phyloP scores from a whole-genome alignment of 2,888 invertebrate genomes.

The Colostygia pectinataria region DNA sequence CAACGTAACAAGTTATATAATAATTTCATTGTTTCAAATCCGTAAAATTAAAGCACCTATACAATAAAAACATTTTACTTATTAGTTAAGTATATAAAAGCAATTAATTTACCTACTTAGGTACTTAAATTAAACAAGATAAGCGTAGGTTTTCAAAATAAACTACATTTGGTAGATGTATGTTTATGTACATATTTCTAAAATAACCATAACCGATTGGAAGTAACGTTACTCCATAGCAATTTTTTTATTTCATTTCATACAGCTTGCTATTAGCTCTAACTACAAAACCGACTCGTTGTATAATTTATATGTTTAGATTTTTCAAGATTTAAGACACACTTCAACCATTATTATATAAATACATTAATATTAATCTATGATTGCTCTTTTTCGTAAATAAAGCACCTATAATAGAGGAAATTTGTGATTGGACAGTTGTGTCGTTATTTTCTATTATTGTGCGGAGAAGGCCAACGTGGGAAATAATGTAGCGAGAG shows the following conservation, averaged over 20 bases:
- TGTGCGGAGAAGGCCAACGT: slow-evolving; percentile 44
- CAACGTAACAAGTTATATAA: slow-evolving; percentile 45
- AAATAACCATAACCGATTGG: slow-evolving; percentile 46
- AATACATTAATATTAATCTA: slow-evolving; percentile 44
- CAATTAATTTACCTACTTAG: slow-evolving; percentile 30
- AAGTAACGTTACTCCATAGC: slow-evolving; percentile 51
- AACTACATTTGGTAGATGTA: slow-evolving; percentile 26
- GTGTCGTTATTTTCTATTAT: slow-evolving; percentile 40
- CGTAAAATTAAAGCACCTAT: slow-evolving; percentile 36
- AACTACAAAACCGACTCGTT: slow-evolving; percentile 52
- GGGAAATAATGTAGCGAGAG: slow-evolving; percentile 22
- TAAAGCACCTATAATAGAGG: slow-evolving; percentile 62
- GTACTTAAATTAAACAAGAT: slow-evolving; percentile 32
- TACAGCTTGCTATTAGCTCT: slow-evolving; percentile 41
- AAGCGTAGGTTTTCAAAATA: slow-evolving; percentile 36
- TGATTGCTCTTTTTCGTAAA: slow-evolving; percentile 55
- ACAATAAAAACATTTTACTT: slow-evolving; percentile 22
- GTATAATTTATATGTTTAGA: slow-evolving; percentile 50
- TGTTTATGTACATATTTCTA: slow-evolving; percentile 35
- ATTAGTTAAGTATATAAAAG: slow-evolving; percentile 20
- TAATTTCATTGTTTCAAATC: slow-evolving; percentile 37
- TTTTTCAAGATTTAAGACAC: slow-evolving; percentile 47
- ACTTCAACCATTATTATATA: slow-evolving; percentile 43
- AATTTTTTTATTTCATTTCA: slow-evolving; percentile 2
- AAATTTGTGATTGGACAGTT: slow-evolving; percentile 55